Evolutionary conservation across 2,113 vertebrate species (phyloP).

Genomic region (Tetrao urogallus): DNA sequence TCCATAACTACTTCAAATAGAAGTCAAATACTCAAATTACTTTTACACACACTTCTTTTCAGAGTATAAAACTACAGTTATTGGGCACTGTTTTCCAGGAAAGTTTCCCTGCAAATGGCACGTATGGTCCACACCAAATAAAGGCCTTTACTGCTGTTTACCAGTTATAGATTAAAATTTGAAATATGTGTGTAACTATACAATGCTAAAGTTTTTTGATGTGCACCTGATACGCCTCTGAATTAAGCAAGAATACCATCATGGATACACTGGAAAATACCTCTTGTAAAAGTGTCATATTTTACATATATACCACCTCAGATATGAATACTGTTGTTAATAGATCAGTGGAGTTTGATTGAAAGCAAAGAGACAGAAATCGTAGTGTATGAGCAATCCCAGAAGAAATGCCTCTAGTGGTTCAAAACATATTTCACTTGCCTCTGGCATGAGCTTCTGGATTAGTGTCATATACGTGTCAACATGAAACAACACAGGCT

Average conservation of each 20-base stretch:
- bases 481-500: slow-evolving; percentile 49
- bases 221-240: not conserved
- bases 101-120: not conserved
- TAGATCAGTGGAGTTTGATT: slow-evolving; percentile 60
- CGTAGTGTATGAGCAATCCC: slow-evolving; percentile 33
- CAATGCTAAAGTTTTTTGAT: not conserved
- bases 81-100: not conserved
- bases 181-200: not conserved
- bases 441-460: slow-evolving; percentile 55
- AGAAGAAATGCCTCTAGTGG: slow-evolving; percentile 62
- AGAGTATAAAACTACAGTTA: not conserved
- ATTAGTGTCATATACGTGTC: slow-evolving; percentile 71
- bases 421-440: slow-evolving; percentile 68
- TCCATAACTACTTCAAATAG: not conserved
- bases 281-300: not conserved
- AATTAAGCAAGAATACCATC: not conserved
- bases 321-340: slow-evolving; percentile 48
- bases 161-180: not conserved
- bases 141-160: not conserved
- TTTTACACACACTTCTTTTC: not conserved
- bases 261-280: not conserved
- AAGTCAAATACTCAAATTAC: not conserved
- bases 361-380: slow-evolving; percentile 70
- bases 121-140: not conserved
- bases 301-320: not conserved